Evolutionary conservation across 2,113 vertebrate species (phyloP).

Genomic region (Sakesphorus luctuosus): DNA sequence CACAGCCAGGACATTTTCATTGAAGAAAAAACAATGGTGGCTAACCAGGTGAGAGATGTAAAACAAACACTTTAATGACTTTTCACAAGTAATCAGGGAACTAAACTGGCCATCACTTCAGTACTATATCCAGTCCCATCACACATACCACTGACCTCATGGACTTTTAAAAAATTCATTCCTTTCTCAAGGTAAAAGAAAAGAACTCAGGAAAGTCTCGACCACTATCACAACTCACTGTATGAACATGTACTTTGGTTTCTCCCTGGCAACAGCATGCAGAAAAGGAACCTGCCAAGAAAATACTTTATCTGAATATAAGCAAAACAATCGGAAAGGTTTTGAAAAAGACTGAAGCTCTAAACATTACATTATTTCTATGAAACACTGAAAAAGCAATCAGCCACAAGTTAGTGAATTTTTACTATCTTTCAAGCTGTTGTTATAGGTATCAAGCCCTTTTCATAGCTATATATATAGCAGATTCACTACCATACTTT

Average conservation of each 20-base stretch:
- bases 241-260: neutral
- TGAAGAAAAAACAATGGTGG: neutral
- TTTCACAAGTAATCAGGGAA: neutral
- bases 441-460: neutral
- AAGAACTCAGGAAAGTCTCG: neutral
- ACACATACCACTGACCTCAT: neutral
- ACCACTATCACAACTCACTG: neutral
- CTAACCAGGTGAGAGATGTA: neutral
- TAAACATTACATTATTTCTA: neutral
- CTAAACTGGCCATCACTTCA: neutral
- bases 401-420: neutral
- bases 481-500: neutral
- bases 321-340: neutral
- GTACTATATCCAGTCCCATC: neutral
- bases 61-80: neutral
- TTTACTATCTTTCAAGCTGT: neutral
- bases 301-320: neutral
- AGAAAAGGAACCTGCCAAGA: neutral
- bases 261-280: neutral
- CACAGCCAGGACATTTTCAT: neutral
- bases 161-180: neutral
- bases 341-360: neutral
- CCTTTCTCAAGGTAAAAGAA: neutral
- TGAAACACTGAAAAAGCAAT: neutral
- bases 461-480: neutral